These are phyloP conservation scores for Muscicapa striata DNA, from an alignment of 2,797 vertebrate species.

Conservation along the genomic window DNA sequence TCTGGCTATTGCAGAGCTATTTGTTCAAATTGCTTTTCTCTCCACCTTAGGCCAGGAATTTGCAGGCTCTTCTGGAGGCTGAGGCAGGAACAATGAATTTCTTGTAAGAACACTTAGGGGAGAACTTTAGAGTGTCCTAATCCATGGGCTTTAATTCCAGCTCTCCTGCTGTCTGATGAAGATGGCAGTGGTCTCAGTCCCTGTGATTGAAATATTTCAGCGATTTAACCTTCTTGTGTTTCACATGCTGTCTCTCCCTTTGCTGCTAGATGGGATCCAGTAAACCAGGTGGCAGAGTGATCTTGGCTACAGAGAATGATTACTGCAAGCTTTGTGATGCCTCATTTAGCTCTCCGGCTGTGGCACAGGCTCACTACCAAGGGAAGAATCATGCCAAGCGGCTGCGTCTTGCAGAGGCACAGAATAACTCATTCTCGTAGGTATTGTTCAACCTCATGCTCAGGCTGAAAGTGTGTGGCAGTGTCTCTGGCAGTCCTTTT, in stretches of 20 bases:
- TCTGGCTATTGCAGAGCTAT: neutral
- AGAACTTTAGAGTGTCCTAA: neutral
- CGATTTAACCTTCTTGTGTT: neutral
- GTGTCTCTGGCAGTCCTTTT: neutral
- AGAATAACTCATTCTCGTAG: constrained; percentile 87
- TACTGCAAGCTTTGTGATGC: constrained; percentile 99
- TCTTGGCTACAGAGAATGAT: constrained; percentile 97
- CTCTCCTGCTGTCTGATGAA: neutral
- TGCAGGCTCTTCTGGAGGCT: neutral
- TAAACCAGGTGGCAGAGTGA: constrained; percentile 90
- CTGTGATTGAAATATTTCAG: neutral
- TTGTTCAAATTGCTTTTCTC: neutral
- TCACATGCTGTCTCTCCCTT: constrained; percentile 38
- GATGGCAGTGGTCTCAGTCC: neutral
- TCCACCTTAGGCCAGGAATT: neutral
- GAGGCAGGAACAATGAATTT: neutral
- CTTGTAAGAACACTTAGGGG: neutral
- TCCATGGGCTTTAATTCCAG: neutral
- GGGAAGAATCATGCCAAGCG: constrained; percentile 98
- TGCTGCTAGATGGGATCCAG: constrained; percentile 79
- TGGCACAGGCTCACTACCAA: constrained; percentile 97
- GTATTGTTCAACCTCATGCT: constrained; percentile 75
- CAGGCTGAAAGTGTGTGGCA: constrained; percentile 34
- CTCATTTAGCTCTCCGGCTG: constrained; percentile 95
- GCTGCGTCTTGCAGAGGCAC: constrained; percentile 91